Percentiles rank a stretch among this genome's conserved stretches.
Evolutionary conservation across 2,888 invertebrate species (phyloP).

Genomic region (Nebria salina): DNA sequence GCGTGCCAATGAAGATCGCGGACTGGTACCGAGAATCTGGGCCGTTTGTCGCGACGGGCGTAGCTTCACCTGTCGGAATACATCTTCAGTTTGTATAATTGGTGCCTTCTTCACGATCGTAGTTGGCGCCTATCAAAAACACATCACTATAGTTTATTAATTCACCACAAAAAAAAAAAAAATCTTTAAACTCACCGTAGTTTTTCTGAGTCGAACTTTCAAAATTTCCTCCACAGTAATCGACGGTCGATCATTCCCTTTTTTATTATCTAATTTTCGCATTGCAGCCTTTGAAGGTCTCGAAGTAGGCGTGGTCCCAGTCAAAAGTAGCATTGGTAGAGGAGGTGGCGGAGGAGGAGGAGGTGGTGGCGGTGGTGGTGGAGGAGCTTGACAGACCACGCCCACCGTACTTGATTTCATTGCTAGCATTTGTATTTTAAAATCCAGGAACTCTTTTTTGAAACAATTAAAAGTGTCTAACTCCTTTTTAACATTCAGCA

Average conservation of each 20-base stretch:
- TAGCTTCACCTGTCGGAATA: conserved; percentile 57
- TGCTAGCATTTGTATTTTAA: conserved; percentile 14
- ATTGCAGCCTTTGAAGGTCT: conserved; percentile 27
- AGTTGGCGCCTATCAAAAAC: conserved; percentile 7
- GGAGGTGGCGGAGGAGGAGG: conserved; percentile 55
- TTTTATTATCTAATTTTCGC: conserved; percentile 42
- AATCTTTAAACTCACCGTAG: conserved; percentile 53
- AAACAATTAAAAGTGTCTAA: conserved; percentile 26
- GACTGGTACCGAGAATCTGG: conserved; percentile 52
- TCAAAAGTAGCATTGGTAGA: conserved; percentile 48
- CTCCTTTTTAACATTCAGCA: conserved; percentile 49
- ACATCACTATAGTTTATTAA: not conserved
- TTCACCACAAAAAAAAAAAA: not conserved
- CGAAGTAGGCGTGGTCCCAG: conserved; percentile 28
- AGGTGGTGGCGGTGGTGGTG: conserved; percentile 52
- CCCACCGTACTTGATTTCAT: not conserved
- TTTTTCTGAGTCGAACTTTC: conserved; percentile 59
- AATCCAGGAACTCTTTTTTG: conserved; percentile 32
- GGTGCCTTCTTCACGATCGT: conserved; percentile 20
- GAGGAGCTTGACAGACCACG: conserved; percentile 49
- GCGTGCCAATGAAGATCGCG: conserved; percentile 55
- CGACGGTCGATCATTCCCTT: conserved; percentile 54
- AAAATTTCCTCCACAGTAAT: conserved; percentile 61
- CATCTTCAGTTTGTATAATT: conserved; percentile 49
- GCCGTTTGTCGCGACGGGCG: conserved; percentile 53